These are phyloP conservation scores for Phallusia fumigata DNA, from an alignment of 23 tunicate species.

Conservation along the genomic window DNA sequence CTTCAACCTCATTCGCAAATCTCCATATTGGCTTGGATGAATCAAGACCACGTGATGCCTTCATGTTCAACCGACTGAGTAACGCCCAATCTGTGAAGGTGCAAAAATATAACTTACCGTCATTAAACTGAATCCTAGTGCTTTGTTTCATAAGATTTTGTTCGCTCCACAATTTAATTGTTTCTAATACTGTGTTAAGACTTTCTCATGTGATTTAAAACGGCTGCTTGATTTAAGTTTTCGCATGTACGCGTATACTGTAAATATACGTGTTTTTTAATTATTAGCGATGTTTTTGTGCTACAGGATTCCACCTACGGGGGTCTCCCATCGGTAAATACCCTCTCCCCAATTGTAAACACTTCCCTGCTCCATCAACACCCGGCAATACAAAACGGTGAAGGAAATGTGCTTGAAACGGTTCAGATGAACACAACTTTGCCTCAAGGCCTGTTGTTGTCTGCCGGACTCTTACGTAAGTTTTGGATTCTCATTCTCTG, in stretches of 20 bases:
- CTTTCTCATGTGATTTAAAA: no score
- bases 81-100: background rate
- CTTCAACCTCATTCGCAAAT: background rate
- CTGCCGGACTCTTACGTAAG: conserved; percentile 16
- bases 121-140: no score
- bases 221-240: no score
- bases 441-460: conserved; percentile 45
- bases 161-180: no score
- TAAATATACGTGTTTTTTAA: no score
- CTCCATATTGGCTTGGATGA: background rate
- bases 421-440: conserved; percentile 46
- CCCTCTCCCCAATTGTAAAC: conserved; percentile 82
- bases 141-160: no score
- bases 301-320: conserved; percentile 19
- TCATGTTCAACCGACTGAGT: background rate
- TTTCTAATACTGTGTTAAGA: no score
- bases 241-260: no score
- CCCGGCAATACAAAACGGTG: conserved; percentile 8
- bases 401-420: conserved; percentile 42
- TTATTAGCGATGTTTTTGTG: no score
- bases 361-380: conserved; percentile 43
- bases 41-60: background rate
- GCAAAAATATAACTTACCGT: no score
- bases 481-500: no score
- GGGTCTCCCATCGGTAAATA: conserved; percentile 83